Conservation (phyloP, 2,888 invertebrate species). For the Stenotaenia linearis region DNA sequence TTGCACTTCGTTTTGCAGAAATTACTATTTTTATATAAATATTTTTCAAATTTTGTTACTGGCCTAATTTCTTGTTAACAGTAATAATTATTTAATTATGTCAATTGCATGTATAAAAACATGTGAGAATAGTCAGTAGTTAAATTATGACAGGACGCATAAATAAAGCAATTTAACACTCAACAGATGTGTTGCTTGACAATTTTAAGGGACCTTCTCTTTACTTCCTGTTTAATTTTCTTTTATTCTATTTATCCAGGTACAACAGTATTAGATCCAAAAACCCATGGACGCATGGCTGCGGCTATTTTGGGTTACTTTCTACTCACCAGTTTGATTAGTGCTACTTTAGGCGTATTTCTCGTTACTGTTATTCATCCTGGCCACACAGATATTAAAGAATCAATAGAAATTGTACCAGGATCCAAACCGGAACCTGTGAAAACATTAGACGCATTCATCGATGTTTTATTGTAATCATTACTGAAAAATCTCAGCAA, state of each 20-base stretch:
- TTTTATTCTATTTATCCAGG: conserved; percentile 50
- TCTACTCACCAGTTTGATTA: conserved; percentile 70
- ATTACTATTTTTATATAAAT: too few species aligned
- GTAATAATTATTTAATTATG: background rate
- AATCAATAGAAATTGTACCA: background rate
- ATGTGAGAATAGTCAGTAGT: background rate
- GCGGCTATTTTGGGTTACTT: conserved; percentile 74
- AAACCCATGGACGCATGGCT: conserved; percentile 79
- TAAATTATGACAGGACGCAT: background rate
- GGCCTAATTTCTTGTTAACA: too few species aligned
- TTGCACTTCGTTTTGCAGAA: too few species aligned
- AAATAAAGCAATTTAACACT: background rate
- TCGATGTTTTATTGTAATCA: conserved; percentile 83
- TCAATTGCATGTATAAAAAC: background rate
- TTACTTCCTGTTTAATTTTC: background rate
- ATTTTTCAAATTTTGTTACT: too few species aligned
- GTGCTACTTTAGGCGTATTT: conserved; percentile 68
- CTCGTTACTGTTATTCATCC: conserved; percentile 70
- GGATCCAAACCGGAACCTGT: conserved; percentile 48
- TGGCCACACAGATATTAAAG: conserved; percentile 58
- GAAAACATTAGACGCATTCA: conserved; percentile 73
- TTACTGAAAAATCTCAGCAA: too few species aligned
- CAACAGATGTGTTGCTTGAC: background rate
- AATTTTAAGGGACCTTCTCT: background rate
- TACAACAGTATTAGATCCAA: conserved; percentile 76